phyloP scores from a whole-genome alignment of 2,797 vertebrate genomes.

The Lindbergichthys nudifrons region DNA sequence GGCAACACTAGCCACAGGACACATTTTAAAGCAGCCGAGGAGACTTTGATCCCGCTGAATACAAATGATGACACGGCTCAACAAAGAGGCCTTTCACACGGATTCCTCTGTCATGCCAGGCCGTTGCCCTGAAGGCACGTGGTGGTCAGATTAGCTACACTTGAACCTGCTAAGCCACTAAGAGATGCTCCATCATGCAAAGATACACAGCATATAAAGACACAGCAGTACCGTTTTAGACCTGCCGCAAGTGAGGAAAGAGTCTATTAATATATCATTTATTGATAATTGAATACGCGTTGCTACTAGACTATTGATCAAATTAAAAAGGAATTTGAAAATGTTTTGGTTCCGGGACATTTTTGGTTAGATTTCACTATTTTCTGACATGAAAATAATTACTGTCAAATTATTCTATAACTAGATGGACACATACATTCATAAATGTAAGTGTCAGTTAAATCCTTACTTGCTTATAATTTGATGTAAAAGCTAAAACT shows the following conservation, averaged over 20 bases:
- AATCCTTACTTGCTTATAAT: neutral
- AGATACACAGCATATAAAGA: neutral
- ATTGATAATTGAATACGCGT: neutral
- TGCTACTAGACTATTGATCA: neutral
- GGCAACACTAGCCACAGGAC: constrained; percentile 51
- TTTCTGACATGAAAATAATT: constrained; percentile 4
- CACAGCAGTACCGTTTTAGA: neutral
- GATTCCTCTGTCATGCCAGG: constrained; percentile 33
- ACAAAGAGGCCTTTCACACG: constrained; percentile 63
- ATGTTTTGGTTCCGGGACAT: no score
- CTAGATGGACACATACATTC: neutral
- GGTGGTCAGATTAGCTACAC: constrained; percentile 55
- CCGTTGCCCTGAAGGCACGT: constrained; percentile 41
- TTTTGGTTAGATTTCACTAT: neutral
- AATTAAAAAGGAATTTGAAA: no score
- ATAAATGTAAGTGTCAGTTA: constrained; percentile 2
- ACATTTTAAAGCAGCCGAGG: constrained; percentile 49
- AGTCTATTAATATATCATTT: no score
- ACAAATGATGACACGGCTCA: constrained; percentile 66
- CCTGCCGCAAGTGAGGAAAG: neutral
- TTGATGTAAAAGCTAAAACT: neutral
- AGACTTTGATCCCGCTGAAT: constrained; percentile 73
- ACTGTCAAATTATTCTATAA: neutral
- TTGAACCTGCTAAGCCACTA: constrained; percentile 32
- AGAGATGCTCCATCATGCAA: constrained; percentile 18